Conservation (phyloP, 2,113 vertebrate species). For the Actenoides hombroni region DNA sequence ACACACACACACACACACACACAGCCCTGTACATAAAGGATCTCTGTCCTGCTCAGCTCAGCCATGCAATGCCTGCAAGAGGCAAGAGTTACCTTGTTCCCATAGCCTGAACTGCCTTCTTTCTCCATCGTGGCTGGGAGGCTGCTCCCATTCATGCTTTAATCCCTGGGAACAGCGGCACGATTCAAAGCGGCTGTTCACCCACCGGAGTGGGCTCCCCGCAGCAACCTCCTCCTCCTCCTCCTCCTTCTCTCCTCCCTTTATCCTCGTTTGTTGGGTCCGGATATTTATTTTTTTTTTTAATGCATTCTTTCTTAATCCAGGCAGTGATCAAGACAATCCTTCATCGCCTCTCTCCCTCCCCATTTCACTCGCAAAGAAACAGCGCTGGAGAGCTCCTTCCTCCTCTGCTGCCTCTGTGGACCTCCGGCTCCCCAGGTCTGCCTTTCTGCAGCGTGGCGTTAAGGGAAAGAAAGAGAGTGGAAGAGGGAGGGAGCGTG, state of each 20-base stretch:
- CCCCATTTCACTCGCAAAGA: not conserved
- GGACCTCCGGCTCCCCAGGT: not conserved
- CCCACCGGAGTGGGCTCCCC: constrained; percentile 10
- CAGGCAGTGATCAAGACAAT: not conserved
- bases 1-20: not conserved
- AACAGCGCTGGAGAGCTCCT: constrained; percentile 52
- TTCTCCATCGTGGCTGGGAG: constrained; percentile 79
- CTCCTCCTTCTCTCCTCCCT: constrained; percentile 20
- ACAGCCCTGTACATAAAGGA: constrained; percentile 24
- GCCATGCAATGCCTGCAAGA: constrained; percentile 29
- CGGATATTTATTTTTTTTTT: not conserved
- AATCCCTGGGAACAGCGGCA: constrained; percentile 64
- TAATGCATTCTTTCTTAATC: constrained; percentile 18
- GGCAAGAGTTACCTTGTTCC: constrained; percentile 82
- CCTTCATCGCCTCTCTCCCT: not conserved
- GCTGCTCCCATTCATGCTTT: constrained; percentile 79
- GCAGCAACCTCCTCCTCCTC: constrained; percentile 3
- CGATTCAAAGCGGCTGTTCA: constrained; percentile 46
- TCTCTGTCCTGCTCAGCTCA: constrained; percentile 53
- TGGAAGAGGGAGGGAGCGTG: not conserved
- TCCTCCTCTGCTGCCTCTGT: not conserved
- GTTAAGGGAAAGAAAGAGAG: constrained; percentile 10
- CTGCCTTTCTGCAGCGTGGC: constrained; percentile 40
- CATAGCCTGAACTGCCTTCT: constrained; percentile 73
- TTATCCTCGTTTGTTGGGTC: constrained; percentile 44